Base-by-base conservation (phyloP, 2,888 invertebrate genomes). In the Acrobasis repandana region DNA sequence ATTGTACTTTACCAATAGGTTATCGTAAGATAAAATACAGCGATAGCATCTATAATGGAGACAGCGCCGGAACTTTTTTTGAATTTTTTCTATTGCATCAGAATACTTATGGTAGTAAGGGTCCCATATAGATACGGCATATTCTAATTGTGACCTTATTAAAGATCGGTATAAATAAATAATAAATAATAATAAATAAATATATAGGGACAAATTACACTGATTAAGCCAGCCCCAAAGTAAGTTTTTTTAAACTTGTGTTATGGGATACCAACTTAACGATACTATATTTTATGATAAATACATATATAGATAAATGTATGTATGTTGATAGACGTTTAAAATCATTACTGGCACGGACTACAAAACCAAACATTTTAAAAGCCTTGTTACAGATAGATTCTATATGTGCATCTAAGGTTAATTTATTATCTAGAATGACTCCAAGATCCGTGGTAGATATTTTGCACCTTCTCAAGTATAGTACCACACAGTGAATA, bases 351-450 rank as follows among this genome's bases (percentile, higher is more conserved):
- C 28, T 9, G 15, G 36, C 14, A 20, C 60, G 34, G 36, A 54
- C 49, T 18, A 60, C 34, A 33, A 60, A 36, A 15, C 60, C 60
- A 56, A 47, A 60, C 60, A 60, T 49, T 48, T 60, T 54, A 34
- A 18, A 60, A 16, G 54, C 60, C 47, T 47, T 60, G 33, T n/a
- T 18, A 6, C 47, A 54, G 10, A 60, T 60, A 6, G 28, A 46
- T 48, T 60, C 20, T 15, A 47, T 9, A 47, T 47, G 47, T 1
- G n/a, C 15, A 15, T 47, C n/a, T 15, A 47, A 47, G 9, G 2
- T 2, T 4, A 47, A 15, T 15, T 47, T 15, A 6, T n/a, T 15
- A 15, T 47, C 47, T 15, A 47, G 47, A 2, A 47, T n/a, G 2
- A 47, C 15, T 15, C 47, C 47, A 47, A 47, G 47, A 15, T 47